Evolutionary conservation across 2,797 vertebrate genomes (phyloP), one percentile per base, ranked within the genome.

Genomic region (Halcyon smyrnensis): DNA sequence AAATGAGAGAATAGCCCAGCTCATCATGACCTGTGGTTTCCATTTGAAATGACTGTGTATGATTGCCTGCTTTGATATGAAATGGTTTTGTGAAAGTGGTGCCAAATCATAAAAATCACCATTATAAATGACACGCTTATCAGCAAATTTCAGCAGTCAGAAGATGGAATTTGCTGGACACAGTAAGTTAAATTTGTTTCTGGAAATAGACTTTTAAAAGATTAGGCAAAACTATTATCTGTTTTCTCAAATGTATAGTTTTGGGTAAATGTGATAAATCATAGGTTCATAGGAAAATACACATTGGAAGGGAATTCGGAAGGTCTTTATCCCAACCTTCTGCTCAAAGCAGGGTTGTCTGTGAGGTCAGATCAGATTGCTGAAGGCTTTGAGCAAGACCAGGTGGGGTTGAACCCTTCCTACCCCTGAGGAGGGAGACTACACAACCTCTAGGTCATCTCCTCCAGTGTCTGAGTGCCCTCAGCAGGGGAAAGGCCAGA

Each of bases 101-200:
- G 51, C 84, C 81, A 93, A 60, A 87, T 91, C 41, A 80, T 84
- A 94, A 95, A 95, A 93, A 84, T 68, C 57, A 34, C 28, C 37
- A 17, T 54, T 80, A 87, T 67, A 95, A 94, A 84, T 68, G 46
- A 63, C 59, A 88, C 2, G 9, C 20, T 93, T 96, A 94, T 76
- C 80, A 93, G 51, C 70, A 95, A 71, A 90, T 71, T 90, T 95
- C 56, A 90, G 70, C 71, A 74, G n/a, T 84, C 54, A 82, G 69
- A 70, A 54, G 70, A 93, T 93, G 80, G 93, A 95, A 92, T 93
- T 88, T 94, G 8, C 77, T 89, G 90, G 91, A 87, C 39, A 27
- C 3, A 9, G 41, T 50, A 28, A 50, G 60, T 68, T 39, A 96
- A 79, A 50, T 92, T 86, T 77, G 11, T 39, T 89, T 80, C 65